Percentiles rank a stretch among this genome's conserved stretches.
phyloP scores from a whole-genome alignment of 2,888 invertebrate genomes.

The Reticulitermes lucifugus region DNA sequence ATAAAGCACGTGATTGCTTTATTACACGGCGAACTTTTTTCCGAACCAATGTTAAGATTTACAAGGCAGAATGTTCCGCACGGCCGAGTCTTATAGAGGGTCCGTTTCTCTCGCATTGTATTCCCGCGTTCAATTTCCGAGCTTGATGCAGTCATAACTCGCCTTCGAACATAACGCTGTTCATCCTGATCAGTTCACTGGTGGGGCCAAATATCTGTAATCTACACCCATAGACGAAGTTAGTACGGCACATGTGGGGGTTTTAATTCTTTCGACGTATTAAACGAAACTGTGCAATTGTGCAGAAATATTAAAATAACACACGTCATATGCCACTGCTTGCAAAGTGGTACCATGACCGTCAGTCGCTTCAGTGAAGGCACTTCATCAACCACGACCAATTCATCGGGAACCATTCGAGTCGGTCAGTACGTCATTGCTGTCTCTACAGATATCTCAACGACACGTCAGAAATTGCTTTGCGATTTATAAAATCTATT shows the following conservation, averaged over 20 bases:
- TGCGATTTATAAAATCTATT: no score
- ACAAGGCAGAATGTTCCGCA: neutral
- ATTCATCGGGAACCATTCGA: neutral
- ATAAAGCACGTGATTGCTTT: neutral
- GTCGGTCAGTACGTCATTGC: neutral
- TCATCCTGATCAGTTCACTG: no score
- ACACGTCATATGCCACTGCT: neutral
- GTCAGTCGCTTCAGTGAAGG: neutral
- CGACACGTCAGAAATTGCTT: neutral
- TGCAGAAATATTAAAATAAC: neutral
- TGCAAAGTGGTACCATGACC: neutral
- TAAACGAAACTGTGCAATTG: neutral
- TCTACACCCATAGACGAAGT: neutral
- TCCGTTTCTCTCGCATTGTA: no score
- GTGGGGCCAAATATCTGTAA: no score
- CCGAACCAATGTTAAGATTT: neutral
- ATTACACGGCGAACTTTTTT: neutral
- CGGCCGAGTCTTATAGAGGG: neutral
- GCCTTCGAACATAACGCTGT: neutral
- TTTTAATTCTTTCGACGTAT: neutral
- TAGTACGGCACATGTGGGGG: neutral
- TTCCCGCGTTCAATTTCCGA: no score
- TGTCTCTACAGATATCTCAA: neutral
- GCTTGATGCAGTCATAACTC: neutral
- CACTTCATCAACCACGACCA: neutral